Conservation (phyloP, 2,797 vertebrate species). For the Emydoidea blandingii region DNA sequence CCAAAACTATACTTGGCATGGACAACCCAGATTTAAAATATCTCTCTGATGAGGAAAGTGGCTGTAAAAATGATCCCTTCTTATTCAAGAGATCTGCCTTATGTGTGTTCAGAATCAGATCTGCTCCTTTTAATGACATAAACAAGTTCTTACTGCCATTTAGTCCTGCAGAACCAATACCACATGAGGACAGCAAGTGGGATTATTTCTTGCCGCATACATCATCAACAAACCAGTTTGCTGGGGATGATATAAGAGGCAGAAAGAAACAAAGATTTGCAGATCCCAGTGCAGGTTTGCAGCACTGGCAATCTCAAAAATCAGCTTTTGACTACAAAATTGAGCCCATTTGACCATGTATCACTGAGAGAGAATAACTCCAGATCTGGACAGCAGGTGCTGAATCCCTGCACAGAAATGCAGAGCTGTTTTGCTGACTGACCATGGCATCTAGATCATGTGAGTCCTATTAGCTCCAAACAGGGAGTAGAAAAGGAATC, state of each 20-base stretch:
- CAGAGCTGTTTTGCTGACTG: neutral
- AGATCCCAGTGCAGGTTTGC: constrained; percentile 15
- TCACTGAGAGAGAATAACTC: constrained; percentile 46
- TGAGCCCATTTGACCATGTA: constrained; percentile 17
- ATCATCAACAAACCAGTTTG: constrained; percentile 54
- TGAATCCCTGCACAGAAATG: neutral
- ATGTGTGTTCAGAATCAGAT: constrained; percentile 38
- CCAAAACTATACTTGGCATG: neutral
- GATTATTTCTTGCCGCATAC: constrained; percentile 18
- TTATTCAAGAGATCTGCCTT: constrained; percentile 43
- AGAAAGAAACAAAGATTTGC: constrained; percentile 55
- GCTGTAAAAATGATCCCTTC: neutral
- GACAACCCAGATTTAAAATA: constrained; percentile 13
- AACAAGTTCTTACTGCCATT: constrained; percentile 9
- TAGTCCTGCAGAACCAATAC: constrained; percentile 20
- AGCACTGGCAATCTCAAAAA: constrained; percentile 39
- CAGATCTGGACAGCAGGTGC: neutral
- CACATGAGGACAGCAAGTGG: constrained; percentile 29
- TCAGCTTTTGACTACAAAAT: constrained; percentile 61
- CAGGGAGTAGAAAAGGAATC: neutral
- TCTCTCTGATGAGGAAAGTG: neutral
- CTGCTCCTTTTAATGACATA: constrained; percentile 4
- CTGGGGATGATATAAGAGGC: constrained; percentile 51
- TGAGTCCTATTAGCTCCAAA: neutral
- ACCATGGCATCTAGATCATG: neutral